Evolutionary conservation across 2,797 vertebrate species (phyloP), one percentile per base, ranked within the genome.

Genomic region (Ispidina picta): DNA sequence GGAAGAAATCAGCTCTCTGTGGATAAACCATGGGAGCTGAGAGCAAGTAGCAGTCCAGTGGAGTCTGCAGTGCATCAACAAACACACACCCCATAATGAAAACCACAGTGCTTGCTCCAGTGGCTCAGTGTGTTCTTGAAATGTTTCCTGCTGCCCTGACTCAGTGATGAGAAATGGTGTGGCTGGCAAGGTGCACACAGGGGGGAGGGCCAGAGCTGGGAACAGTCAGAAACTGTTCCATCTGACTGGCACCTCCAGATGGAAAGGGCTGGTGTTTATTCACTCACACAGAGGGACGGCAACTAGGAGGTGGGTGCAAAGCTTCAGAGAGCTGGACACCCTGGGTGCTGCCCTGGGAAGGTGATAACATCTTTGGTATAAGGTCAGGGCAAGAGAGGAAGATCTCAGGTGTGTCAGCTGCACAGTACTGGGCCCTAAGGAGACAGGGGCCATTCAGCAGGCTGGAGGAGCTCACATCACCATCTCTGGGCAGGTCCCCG

Each of bases 321-420:
- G 56, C 66, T 54, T 66, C 1, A 0, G 46, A 33, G 35, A 87
- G 74, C 41, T 8, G 3, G 39, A 60, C 43, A 62, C 18, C 54
- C 56, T 83, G 60, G 88, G 52, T 1, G 4, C 52, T 59, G 49
- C 63, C 69, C 59, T 59, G 35, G 78, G 41, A 70, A 73, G 20
- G 49, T 68, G 75, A 76, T 43, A 80, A 79, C 6, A 4, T 84
- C 80, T 93, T 92, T 95, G 83, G 83, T 81, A 33, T 35, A 43
- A 58, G 68, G 23, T 81, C 72, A 86, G 77, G 26, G 52, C 77
- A 73, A 86, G 76, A 58, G 13, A 33, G 46, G 41, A 90, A 83
- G 54, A 65, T 64, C 74, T 79, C 23, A 73, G 79, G 48, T 6
- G 5, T 5, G 15, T 39, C n/a, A 66, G 60, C 63, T 17, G 31